phyloP scores from a whole-genome alignment of 2,888 invertebrate species.

The Strigamia transsilvanica region DNA sequence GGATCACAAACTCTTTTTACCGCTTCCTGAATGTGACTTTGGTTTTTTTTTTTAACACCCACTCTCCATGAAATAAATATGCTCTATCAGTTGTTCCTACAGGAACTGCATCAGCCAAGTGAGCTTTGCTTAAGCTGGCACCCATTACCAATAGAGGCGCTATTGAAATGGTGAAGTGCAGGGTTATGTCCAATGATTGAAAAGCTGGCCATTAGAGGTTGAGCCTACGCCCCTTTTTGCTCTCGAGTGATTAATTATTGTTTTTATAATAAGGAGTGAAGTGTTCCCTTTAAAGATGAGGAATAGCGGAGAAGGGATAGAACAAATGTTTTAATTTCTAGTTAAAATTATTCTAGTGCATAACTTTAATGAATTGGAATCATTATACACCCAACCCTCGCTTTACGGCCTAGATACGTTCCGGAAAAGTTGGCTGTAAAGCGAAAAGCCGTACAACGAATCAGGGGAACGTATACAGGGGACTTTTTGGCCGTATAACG shows the following conservation, averaged over 20 bases:
- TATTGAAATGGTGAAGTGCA: conserved; percentile 30
- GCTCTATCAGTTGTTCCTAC: conserved; percentile 35
- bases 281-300: neutral
- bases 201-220: conserved; percentile 28
- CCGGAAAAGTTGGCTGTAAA: too few relatives aligned
- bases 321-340: too few relatives aligned
- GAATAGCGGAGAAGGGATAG: neutral
- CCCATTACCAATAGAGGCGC: conserved; percentile 26
- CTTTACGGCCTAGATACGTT: too few relatives aligned
- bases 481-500: too few relatives aligned
- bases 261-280: neutral
- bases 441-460: too few relatives aligned
- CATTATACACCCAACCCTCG: too few relatives aligned
- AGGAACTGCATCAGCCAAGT: conserved; percentile 13
- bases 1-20: conserved; percentile 32
- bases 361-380: too few relatives aligned
- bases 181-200: conserved; percentile 25
- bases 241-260: conserved; percentile 33
- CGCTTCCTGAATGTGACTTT: conserved; percentile 25
- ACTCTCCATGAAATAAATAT: conserved; percentile 25
- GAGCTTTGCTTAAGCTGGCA: conserved; percentile 38
- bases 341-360: too few relatives aligned
- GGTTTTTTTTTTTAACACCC: neutral
- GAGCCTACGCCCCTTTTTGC: conserved; percentile 28
- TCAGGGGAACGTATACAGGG: too few relatives aligned